A percentile compares a stretch with the other conserved stretches of the same genome.
These are phyloP conservation scores for Rotaria macrura DNA, from an alignment of 2,888 invertebrate species.

Conservation along the genomic window DNA sequence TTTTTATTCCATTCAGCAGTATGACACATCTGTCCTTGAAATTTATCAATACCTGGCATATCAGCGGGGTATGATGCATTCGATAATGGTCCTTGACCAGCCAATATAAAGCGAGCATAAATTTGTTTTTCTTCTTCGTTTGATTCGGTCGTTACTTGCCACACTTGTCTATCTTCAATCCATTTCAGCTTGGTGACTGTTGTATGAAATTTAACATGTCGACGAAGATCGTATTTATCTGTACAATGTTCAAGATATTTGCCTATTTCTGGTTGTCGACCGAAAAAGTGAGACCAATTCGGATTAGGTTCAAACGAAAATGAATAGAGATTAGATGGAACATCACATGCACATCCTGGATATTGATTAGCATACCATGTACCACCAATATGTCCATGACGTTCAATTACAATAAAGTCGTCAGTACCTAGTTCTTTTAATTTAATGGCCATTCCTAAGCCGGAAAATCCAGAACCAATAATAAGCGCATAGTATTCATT, in stretches of 20 bases:
- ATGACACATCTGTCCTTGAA: neutral
- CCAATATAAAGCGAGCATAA: neutral
- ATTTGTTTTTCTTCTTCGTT: neutral
- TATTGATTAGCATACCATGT: neutral
- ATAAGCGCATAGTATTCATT: neutral
- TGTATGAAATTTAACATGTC: neutral
- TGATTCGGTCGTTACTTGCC: neutral
- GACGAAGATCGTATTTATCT: neutral
- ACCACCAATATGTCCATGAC: neutral
- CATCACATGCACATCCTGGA: slow-evolving; percentile 17
- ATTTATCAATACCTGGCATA: neutral
- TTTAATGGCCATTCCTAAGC: neutral
- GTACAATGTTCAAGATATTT: neutral
- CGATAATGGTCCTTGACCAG: neutral
- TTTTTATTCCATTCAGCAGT: neutral
- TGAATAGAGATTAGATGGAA: slow-evolving; percentile 4
- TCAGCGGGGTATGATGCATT: neutral
- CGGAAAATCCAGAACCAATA: neutral
- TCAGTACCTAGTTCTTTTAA: neutral
- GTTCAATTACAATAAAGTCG: neutral
- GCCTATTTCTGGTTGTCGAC: neutral
- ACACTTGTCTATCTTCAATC: neutral
- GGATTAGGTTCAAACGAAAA: slow-evolving; percentile 10
- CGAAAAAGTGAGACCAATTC: neutral
- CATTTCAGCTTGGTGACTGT: neutral